Evolutionary conservation across 2,113 vertebrate genomes (phyloP).

Genomic region (Carassius carassius): DNA sequence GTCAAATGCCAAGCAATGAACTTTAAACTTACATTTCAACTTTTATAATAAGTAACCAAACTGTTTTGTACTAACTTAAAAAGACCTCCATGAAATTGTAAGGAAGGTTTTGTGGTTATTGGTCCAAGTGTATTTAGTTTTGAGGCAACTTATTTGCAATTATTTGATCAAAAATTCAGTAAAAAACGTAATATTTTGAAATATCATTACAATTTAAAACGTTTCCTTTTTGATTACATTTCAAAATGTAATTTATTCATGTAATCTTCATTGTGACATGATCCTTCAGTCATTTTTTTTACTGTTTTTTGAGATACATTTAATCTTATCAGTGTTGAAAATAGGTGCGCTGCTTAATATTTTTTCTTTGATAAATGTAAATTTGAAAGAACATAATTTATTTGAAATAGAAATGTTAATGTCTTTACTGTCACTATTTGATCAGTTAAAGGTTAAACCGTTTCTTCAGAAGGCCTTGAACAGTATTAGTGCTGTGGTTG

Average conservation of each 20-base stretch:
- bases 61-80: constrained; percentile 1
- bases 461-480: neutral
- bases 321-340: neutral
- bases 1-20: constrained; percentile 42
- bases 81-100: neutral
- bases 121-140: neutral
- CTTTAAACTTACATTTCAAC: neutral
- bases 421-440: neutral
- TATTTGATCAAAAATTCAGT: neutral
- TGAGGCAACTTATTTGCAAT: neutral
- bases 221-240: neutral
- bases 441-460: neutral
- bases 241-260: neutral
- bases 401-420: no score
- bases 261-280: no score
- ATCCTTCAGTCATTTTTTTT: no score
- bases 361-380: neutral
- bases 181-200: neutral
- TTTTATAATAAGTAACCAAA: neutral
- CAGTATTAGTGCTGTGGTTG: neutral
- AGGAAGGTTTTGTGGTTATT: neutral
- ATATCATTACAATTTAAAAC: neutral
- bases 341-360: neutral
- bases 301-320: no score
- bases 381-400: neutral